These are phyloP conservation scores for Hartigia nigra DNA, from an alignment of 2,888 invertebrate species.

Conservation along the genomic window DNA sequence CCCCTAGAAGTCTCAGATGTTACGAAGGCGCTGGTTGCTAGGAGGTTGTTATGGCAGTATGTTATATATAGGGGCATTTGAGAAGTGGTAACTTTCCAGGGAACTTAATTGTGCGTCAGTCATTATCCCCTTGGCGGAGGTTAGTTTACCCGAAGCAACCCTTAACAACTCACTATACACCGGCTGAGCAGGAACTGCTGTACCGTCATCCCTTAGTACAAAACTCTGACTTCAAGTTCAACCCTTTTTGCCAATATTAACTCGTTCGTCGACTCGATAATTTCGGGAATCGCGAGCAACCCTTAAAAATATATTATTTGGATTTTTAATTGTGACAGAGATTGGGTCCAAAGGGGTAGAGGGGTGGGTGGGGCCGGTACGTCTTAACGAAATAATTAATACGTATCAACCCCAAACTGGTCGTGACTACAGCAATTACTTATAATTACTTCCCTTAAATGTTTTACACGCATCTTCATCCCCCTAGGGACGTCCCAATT, in stretches of 20 bases:
- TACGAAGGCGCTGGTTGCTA: constrained; percentile 19
- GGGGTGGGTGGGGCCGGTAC: background rate
- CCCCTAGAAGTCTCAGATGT: background rate
- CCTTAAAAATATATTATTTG: background rate
- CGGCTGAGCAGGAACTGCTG: background rate
- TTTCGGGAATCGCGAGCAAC: background rate
- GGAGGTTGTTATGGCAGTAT: constrained; percentile 4
- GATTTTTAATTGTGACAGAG: background rate
- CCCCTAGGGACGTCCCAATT: background rate
- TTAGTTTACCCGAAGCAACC: background rate
- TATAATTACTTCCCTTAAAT: background rate
- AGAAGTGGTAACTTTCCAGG: background rate
- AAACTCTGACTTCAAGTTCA: background rate
- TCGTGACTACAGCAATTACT: background rate
- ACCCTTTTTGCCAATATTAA: background rate
- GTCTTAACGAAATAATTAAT: background rate
- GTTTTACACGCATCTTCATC: background rate
- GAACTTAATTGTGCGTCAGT: background rate
- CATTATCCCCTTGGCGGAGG: background rate
- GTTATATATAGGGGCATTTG: background rate
- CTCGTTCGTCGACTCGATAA: background rate
- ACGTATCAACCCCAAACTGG: background rate
- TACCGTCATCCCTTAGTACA: background rate
- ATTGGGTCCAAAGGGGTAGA: too few relatives aligned
- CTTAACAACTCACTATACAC: background rate